Conservation (phyloP, 2,113 vertebrate species). For the Microcebus lehilahytsara region DNA sequence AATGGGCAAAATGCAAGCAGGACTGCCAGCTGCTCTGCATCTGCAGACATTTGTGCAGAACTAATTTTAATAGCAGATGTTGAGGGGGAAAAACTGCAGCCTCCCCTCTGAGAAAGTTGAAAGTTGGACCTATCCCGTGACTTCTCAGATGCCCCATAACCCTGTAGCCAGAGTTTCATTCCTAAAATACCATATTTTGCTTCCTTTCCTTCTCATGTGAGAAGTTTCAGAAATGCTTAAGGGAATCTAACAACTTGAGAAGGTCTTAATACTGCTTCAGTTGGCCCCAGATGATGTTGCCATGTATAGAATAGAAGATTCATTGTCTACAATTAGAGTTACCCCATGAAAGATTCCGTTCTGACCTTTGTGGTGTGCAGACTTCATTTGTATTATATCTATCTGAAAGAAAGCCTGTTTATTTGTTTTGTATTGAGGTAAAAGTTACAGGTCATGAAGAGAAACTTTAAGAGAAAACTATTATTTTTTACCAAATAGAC, state of each 20-base stretch:
- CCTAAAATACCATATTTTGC: slow-evolving; percentile 66
- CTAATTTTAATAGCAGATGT: slow-evolving; percentile 76
- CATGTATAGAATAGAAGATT: slow-evolving; percentile 68
- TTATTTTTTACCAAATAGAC: slow-evolving; percentile 30
- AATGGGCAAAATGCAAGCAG: slow-evolving; percentile 29
- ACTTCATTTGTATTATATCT: background rate
- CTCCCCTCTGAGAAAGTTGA: slow-evolving; percentile 60
- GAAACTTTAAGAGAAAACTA: slow-evolving; percentile 8
- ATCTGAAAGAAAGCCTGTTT: slow-evolving; percentile 40
- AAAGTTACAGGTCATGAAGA: slow-evolving; percentile 18
- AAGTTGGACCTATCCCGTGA: slow-evolving; percentile 58
- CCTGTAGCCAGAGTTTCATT: slow-evolving; percentile 62
- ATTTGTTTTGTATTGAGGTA: slow-evolving; percentile 38
- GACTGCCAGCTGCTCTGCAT: slow-evolving; percentile 68
- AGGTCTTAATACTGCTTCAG: slow-evolving; percentile 55
- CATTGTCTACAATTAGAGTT: slow-evolving; percentile 40
- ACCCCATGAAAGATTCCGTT: slow-evolving; percentile 26
- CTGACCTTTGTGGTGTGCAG: slow-evolving; percentile 3
- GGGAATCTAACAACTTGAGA: slow-evolving; percentile 65
- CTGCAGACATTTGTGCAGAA: slow-evolving; percentile 74
- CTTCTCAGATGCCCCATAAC: slow-evolving; percentile 71
- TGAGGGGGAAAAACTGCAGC: slow-evolving; percentile 19
- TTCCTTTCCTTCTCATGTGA: slow-evolving; percentile 49
- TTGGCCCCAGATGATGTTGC: slow-evolving; percentile 70
- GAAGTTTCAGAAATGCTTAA: slow-evolving; percentile 53